These are phyloP conservation scores for Chaetops frenatus DNA, from an alignment of 2,113 vertebrate species.

Conservation along the genomic window DNA sequence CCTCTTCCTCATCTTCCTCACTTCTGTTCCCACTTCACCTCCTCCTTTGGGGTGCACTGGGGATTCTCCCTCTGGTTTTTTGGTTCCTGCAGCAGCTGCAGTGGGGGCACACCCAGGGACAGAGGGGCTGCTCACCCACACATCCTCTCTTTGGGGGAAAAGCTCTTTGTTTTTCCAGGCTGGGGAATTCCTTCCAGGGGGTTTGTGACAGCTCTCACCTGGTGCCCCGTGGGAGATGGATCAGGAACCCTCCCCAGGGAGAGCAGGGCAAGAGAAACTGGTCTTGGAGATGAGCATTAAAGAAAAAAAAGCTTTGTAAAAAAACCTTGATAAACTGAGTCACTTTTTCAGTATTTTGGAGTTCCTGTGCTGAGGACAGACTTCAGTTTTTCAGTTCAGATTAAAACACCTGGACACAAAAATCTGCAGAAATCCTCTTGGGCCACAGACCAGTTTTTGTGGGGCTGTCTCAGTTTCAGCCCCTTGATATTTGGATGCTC, in stretches of 20 bases:
- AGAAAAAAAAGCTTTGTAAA: not conserved
- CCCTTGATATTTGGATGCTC: too few relatives aligned
- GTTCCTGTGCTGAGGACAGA: not conserved
- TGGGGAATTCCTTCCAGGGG: not conserved
- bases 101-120: accelerated
- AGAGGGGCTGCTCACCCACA: not conserved
- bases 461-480: not conserved
- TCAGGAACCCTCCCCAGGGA: not conserved
- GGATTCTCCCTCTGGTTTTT: not conserved
- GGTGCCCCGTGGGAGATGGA: accelerated
- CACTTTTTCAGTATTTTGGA: not conserved
- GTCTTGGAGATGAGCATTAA: not conserved
- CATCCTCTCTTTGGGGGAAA: not conserved
- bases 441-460: too few relatives aligned
- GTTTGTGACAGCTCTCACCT: not conserved
- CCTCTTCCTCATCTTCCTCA: not conserved
- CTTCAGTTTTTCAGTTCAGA: accelerated
- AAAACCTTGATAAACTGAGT: accelerated
- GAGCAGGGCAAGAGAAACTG: not conserved
- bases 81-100: not conserved
- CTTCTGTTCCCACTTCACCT: not conserved
- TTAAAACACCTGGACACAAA: not conserved
- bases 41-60: not conserved
- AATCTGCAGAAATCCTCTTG: accelerated
- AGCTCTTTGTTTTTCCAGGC: not conserved